These are phyloP conservation scores for Drosophila ercepeae DNA, from an alignment of 1,140 invertebrate species.

Conservation along the genomic window DNA sequence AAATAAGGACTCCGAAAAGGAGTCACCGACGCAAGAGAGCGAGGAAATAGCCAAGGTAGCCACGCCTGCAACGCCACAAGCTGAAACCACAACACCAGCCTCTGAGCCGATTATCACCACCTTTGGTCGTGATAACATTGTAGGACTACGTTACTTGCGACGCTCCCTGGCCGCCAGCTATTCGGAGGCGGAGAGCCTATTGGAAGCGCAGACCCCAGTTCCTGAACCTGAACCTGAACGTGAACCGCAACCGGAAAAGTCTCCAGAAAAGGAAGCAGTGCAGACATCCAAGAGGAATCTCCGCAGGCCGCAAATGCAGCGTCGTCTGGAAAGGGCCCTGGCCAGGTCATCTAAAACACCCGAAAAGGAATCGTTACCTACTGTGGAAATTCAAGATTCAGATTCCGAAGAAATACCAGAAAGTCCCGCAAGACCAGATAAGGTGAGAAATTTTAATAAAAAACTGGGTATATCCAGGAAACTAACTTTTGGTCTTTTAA, in stretches of 20 bases:
- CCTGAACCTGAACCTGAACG: constrained; percentile 2
- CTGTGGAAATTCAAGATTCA: neutral
- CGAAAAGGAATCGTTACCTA: constrained; percentile 15
- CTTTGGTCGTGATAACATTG: constrained; percentile 57
- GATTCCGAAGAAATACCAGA: neutral
- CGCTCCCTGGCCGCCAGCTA: constrained; percentile 64
- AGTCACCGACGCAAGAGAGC: neutral
- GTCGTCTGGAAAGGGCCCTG: constrained; percentile 34
- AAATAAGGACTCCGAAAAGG: neutral
- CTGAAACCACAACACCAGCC: neutral
- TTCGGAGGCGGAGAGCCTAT: constrained; percentile 45
- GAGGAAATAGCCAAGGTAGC: neutral
- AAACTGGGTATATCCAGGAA: neutral
- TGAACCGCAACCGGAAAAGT: neutral
- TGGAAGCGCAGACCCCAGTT: constrained; percentile 22
- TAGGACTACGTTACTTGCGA: constrained; percentile 53
- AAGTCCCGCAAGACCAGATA: neutral
- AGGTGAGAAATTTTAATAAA: constrained; percentile 1
- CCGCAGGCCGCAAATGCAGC: constrained; percentile 35
- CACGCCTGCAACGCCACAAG: neutral
- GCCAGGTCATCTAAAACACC: constrained; percentile 50
- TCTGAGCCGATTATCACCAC: constrained; percentile 62
- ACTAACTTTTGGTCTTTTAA: neutral
- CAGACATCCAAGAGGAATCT: constrained; percentile 40
- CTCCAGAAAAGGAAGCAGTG: neutral